Evolutionary conservation across 2,888 invertebrate species (phyloP).

Genomic region (Pammene aurita): DNA sequence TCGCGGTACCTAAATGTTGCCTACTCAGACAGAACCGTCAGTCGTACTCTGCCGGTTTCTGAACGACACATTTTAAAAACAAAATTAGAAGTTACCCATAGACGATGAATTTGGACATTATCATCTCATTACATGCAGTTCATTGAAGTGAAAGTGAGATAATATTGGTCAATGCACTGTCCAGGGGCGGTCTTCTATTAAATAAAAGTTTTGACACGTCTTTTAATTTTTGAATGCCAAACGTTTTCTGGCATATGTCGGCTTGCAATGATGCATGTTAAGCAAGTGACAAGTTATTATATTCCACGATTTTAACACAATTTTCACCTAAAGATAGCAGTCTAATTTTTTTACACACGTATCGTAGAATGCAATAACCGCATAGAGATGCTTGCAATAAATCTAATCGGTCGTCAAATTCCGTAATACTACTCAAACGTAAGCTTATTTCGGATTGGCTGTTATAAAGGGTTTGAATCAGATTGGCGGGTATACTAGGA

Average conservation of each 20-base stretch:
- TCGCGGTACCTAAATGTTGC: constrained; percentile 78
- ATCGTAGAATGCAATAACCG: constrained; percentile 8
- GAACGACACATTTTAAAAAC: constrained; percentile 24
- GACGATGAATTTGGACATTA: neutral
- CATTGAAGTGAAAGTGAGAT: neutral
- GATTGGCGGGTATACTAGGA: constrained; percentile 21
- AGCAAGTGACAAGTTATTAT: neutral
- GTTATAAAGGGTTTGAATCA: constrained; percentile 10
- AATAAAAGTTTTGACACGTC: neutral
- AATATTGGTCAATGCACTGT: neutral
- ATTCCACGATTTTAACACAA: constrained; percentile 9
- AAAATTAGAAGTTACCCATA: neutral
- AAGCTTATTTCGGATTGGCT: constrained; percentile 30
- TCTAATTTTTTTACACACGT: constrained; percentile 18
- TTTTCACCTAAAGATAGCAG: constrained; percentile 11
- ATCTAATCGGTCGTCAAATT: neutral
- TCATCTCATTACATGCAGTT: constrained; percentile 4
- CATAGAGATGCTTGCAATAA: neutral
- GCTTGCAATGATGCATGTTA: no score
- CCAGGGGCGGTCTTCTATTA: neutral
- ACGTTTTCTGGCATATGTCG: neutral
- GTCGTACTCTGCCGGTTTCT: constrained; percentile 36
- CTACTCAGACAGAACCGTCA: constrained; percentile 69
- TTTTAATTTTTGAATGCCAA: neutral
- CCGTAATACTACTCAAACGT: constrained; percentile 28